phyloP scores from a whole-genome alignment of 1,140 invertebrate species.

The Amphibalanus amphitrite region DNA sequence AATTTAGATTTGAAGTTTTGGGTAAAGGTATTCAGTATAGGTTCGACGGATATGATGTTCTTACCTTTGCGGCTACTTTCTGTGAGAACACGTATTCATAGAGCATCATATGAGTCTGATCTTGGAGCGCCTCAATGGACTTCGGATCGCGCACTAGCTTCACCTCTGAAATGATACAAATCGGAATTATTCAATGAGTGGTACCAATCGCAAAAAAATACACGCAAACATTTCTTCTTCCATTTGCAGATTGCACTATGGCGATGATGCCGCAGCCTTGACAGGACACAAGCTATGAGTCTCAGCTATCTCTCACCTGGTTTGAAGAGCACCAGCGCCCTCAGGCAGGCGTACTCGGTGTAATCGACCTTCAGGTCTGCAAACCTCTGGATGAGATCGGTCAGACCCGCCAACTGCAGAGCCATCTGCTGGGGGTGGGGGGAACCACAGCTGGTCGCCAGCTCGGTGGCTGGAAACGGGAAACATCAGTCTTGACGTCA shows the following conservation, averaged over 20 bases:
- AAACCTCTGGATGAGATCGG: conserved; percentile 44
- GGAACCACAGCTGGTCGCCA: neutral
- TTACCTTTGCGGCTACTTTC: conserved; percentile 16
- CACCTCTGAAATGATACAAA: conserved; percentile 34
- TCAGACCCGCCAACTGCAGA: conserved; percentile 35
- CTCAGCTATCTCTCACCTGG: conserved; percentile 43
- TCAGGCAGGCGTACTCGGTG: conserved; percentile 66
- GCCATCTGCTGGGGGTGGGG: conserved; percentile 20
- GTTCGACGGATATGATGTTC: no score
- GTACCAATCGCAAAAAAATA: no score
- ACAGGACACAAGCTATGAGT: no score
- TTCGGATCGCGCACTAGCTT: conserved; percentile 39
- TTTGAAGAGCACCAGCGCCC: conserved; percentile 61
- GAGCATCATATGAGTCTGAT: conserved; percentile 55
- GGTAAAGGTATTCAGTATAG: no score
- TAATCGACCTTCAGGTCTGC: conserved; percentile 48
- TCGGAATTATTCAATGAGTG: no score
- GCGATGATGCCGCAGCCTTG: no score
- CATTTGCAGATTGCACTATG: no score
- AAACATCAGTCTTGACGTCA: no score
- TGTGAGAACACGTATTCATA: conserved; percentile 31
- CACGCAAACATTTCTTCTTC: no score
- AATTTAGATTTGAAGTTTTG: no score
- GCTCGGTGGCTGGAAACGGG: neutral
- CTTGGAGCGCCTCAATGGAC: conserved; percentile 50